A percentile compares a stretch with the other conserved stretches of the same genome.
Conservation (phyloP, 2,113 vertebrate species). For the Cyanistes caeruleus region DNA sequence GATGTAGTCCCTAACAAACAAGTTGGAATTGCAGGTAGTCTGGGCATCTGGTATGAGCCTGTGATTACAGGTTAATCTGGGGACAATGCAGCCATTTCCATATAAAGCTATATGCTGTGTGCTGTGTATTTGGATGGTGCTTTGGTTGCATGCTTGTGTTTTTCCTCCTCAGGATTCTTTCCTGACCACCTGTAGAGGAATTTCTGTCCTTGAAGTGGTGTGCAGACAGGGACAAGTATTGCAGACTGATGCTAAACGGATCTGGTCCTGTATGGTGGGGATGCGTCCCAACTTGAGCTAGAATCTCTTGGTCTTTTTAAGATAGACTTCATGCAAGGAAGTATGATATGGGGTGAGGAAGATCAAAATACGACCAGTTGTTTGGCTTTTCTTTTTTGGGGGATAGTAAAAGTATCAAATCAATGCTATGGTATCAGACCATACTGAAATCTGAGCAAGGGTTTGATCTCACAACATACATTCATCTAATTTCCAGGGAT, state of each 20-base stretch:
- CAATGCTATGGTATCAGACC: fast-evolving
- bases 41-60: background rate
- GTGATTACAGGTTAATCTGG: background rate
- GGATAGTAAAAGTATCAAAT: background rate
- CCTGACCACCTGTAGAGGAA: background rate
- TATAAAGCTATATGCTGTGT: background rate
- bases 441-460: background rate
- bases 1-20: background rate
- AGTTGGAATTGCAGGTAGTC: background rate
- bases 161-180: background rate
- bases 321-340: background rate
- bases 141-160: background rate
- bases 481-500: background rate
- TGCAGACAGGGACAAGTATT: background rate
- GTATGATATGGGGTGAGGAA: background rate
- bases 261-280: background rate
- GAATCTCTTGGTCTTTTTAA: background rate
- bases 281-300: background rate
- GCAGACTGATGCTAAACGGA: background rate
- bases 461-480: background rate
- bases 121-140: background rate
- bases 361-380: background rate
- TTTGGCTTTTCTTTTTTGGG: background rate
- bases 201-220: background rate
- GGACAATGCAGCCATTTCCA: fast-evolving